Conservation (phyloP, 2,888 invertebrate species). For the Spisula solida region DNA sequence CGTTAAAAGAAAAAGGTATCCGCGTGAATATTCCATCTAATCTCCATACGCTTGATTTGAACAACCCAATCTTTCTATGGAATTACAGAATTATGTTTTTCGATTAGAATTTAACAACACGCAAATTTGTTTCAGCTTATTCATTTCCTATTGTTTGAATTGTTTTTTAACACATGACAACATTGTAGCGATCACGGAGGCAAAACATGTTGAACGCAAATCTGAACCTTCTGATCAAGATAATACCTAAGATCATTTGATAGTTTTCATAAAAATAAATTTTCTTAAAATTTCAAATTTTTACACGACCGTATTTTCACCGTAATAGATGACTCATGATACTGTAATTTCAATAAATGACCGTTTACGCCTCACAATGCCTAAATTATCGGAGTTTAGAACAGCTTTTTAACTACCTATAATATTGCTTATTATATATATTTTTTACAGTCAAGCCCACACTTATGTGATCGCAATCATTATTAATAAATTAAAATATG, state of each 20-base stretch:
- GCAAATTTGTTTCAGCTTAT: background rate
- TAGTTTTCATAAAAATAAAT: conserved; percentile 38
- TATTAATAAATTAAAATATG: too few species aligned
- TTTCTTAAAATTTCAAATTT: conserved; percentile 38
- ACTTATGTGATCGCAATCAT: too few species aligned
- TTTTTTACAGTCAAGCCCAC: too few species aligned
- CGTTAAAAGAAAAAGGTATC: conserved; percentile 23
- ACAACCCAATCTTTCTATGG: background rate
- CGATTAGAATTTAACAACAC: background rate
- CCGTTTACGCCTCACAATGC: too few species aligned
- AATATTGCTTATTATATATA: too few species aligned
- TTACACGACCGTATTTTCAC: background rate
- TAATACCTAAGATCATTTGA: conserved; percentile 46
- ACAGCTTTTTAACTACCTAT: too few species aligned
- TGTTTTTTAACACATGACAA: background rate
- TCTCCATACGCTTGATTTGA: background rate
- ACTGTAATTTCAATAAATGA: background rate
- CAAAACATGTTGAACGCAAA: background rate
- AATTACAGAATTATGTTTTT: background rate
- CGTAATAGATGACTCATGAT: conserved; percentile 29
- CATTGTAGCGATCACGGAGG: background rate
- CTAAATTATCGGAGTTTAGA: background rate
- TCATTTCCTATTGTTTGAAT: background rate
- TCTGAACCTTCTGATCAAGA: conserved; percentile 29
- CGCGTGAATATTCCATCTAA: background rate